Conservation (phyloP, 2,888 invertebrate genomes). For the Phoronis australis region DNA sequence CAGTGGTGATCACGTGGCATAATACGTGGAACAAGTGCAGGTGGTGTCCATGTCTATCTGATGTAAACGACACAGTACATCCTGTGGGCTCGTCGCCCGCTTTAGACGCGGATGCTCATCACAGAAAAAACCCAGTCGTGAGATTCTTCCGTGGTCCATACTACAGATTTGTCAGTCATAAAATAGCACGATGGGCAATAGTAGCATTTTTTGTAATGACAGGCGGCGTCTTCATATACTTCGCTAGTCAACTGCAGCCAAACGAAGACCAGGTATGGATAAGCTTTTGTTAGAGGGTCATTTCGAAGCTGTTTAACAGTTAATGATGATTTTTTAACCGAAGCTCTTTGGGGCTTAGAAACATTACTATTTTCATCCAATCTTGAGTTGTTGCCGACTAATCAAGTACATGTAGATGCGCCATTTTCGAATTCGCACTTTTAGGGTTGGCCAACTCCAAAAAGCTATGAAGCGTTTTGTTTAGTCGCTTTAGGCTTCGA, state of each 20-base stretch:
- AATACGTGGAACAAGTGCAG: not conserved
- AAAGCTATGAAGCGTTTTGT: too few relatives aligned
- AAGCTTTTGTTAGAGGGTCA: too few relatives aligned
- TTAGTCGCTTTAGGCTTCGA: too few relatives aligned
- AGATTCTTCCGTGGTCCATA: slow-evolving; percentile 11
- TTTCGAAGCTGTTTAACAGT: too few relatives aligned
- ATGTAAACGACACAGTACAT: not conserved
- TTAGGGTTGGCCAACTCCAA: too few relatives aligned
- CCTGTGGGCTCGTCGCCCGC: not conserved
- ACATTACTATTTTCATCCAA: too few relatives aligned
- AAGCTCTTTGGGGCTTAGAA: too few relatives aligned
- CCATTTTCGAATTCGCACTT: too few relatives aligned
- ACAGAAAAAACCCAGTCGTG: slow-evolving; percentile 5
- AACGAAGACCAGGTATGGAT: too few relatives aligned
- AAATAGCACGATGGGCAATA: slow-evolving; percentile 3
- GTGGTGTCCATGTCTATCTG: not conserved
- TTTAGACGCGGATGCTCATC: not conserved
- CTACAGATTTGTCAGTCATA: slow-evolving; percentile 9
- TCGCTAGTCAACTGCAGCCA: slow-evolving; percentile 6
- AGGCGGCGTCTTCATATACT: slow-evolving; percentile 2
- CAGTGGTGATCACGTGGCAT: slow-evolving; percentile 7
- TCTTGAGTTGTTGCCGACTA: too few relatives aligned
- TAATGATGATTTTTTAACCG: too few relatives aligned
- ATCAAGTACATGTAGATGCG: too few relatives aligned
- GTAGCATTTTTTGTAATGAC: slow-evolving; percentile 1